phyloP scores from a whole-genome alignment of 2,797 vertebrate species.

The Tokudaia muenninki region DNA sequence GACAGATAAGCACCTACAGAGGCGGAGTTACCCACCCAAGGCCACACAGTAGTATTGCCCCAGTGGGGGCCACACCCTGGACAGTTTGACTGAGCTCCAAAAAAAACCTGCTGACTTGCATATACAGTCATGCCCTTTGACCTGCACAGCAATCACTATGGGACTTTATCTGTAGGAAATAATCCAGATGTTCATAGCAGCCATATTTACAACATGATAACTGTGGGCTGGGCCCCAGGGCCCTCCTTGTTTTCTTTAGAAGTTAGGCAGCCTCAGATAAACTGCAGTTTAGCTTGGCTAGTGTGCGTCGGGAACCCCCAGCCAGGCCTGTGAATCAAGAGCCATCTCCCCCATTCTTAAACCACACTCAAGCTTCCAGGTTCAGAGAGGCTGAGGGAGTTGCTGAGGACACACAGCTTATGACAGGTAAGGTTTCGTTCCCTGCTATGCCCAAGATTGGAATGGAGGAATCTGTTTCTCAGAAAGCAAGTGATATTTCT shows the following conservation, averaged over 20 bases:
- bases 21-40: slow-evolving; percentile 31
- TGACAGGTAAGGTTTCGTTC: neutral
- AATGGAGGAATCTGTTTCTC: neutral
- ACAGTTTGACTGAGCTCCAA: neutral
- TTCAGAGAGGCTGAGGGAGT: neutral
- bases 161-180: slow-evolving; percentile 3
- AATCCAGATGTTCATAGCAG: neutral
- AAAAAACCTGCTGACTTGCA: neutral
- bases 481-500: neutral
- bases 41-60: neutral
- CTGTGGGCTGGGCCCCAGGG: neutral
- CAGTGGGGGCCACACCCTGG: neutral
- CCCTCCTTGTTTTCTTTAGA: neutral
- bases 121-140: neutral
- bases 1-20: neutral
- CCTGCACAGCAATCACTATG: neutral
- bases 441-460: neutral
- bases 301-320: neutral
- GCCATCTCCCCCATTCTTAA: neutral
- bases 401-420: neutral
- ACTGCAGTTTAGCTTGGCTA: neutral
- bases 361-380: neutral
- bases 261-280: neutral
- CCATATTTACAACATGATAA: neutral
- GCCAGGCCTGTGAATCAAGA: neutral